Base-by-base conservation (phyloP, 64 coral and sea anemone species). In the Catalaphyllia jardinei region DNA sequence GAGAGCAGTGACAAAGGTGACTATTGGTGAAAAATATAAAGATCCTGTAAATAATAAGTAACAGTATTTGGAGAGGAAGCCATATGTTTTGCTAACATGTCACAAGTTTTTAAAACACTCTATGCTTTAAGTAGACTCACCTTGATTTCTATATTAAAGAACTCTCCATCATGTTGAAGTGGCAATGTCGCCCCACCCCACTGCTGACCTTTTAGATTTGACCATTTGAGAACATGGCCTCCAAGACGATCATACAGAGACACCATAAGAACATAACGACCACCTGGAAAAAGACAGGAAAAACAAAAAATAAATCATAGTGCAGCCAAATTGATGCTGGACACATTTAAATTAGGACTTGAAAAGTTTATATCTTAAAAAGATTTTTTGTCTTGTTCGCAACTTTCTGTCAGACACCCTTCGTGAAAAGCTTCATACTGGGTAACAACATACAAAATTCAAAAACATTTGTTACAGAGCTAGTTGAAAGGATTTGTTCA, bases 61-160 rank as follows among this genome's bases (percentile, higher is more conserved):
- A 39, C 16, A 24, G 4, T 59, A 4, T 31, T 59, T 24, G 29
- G 11, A 30, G 14, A 82, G 18, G 38, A 39, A 39, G 38, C 38
- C 38, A 39, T 4, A 39, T 39, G 38, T 39, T 39, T 39, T 39
- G 38, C 38, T 39, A 39, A 4, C 38, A 39, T 39, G 38, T 39
- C 38, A 39, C 38, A 39, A 3, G 38, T 60, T 62, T 7, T 63
- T 29, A 28, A 50, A 25, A 13, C 20, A 24, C 10, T 2, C 22
- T 27, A 64, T 8, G 10, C 0, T 38, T 71, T 69, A 22, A 19
- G 4, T 4, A 75, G 18, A 79, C 67, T 30, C 78, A 99, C 97
- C 97, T 99, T 99, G 14, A 93, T 73, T 88, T 99, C 97, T 62
- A 98, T 98, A 63, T 99, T 99, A n/a, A 89, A 99, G 84, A 99